Percentiles rank a stretch among this genome's conserved stretches.
Conservation (phyloP, 1,140 invertebrate genomes). For the Plodia interpunctella region DNA sequence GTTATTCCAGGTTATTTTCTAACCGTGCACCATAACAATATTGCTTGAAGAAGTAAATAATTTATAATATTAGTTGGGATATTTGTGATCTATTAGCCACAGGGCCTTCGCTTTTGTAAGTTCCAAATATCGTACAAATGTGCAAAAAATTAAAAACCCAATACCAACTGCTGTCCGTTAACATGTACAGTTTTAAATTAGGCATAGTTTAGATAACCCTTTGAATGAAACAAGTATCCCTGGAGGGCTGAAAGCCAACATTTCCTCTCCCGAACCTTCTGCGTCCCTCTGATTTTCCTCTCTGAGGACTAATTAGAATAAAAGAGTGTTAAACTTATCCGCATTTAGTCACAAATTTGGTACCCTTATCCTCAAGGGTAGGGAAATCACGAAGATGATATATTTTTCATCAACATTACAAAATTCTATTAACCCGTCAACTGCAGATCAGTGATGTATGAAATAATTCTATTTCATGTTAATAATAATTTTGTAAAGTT, state of each 20-base stretch:
- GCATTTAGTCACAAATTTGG: constrained; percentile 28
- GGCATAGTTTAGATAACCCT: constrained; percentile 27
- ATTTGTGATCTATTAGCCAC: too few relatives aligned
- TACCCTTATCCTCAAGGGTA: constrained; percentile 13
- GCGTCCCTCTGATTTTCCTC: constrained; percentile 36
- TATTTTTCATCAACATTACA: not conserved
- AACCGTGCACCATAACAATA: too few relatives aligned
- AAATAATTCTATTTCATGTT: too few relatives aligned
- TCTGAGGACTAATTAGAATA: constrained; percentile 59
- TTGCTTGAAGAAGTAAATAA: too few relatives aligned
- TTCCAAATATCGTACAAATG: too few relatives aligned
- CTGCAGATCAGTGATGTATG: too few relatives aligned
- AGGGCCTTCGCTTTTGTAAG: too few relatives aligned
- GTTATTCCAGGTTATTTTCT: too few relatives aligned
- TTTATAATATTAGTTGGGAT: too few relatives aligned
- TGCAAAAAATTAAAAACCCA: too few relatives aligned
- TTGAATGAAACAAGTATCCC: constrained; percentile 35
- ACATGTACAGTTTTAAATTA: constrained; percentile 9
- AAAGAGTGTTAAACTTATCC: constrained; percentile 61
- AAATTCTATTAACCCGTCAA: too few relatives aligned
- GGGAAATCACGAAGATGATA: not conserved
- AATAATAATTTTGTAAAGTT: too few relatives aligned
- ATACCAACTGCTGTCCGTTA: not conserved
- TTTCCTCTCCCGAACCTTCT: constrained; percentile 27
- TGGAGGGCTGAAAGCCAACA: constrained; percentile 20